Base-by-base conservation (phyloP, 2,113 vertebrate genomes). In the Cichladusa arquata region DNA sequence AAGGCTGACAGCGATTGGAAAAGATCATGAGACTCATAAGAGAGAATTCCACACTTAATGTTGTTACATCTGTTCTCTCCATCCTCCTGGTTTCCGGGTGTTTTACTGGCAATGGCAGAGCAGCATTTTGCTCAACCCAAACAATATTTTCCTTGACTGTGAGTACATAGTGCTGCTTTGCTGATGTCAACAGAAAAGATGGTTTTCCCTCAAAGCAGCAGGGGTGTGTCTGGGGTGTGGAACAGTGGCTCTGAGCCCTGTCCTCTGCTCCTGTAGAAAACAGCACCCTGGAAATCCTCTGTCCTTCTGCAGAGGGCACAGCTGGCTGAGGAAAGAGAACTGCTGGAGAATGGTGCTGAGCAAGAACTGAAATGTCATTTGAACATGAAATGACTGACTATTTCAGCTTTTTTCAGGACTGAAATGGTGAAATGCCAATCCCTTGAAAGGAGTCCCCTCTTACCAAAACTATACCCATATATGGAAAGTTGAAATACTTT, bases 391-490 rank as follows among this genome's bases (percentile, higher is more conserved):
- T 57, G 16, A 74, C 14, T 33, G 23, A 33, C 18, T 53, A 22
- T 58, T 82, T 67, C 62, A 73, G 44, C 42, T 60, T 16, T 70
- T 58, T 38, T 58, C 33, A 56, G 62, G 73, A n/a, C 1, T 19
- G 61, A 60, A 79, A 25, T 8, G 48, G 40, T n/a, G 24, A 54
- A 72, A 84, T 29, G 34, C 25, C 42, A 51, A 31, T 22, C 57
- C 53, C 60, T 16, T 15, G 53, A 33, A 80, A 71, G 70, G 34
- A 48, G 23, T 13, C 9, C 31, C 31, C 34, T 79, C 61, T 22
- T 33, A 85, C 6, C 36, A 60, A 70, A 25, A 44, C 7, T 0
- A 6, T 6, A n/a, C 5, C 19, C 0, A 0, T 2, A n/a, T 31
- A 51, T 6, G 13, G 77, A 66, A 56, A 76, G 40, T 38, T 76